These are phyloP conservation scores for Aleiodes leptofemur DNA, from an alignment of 2,888 invertebrate species.

Conservation along the genomic window DNA sequence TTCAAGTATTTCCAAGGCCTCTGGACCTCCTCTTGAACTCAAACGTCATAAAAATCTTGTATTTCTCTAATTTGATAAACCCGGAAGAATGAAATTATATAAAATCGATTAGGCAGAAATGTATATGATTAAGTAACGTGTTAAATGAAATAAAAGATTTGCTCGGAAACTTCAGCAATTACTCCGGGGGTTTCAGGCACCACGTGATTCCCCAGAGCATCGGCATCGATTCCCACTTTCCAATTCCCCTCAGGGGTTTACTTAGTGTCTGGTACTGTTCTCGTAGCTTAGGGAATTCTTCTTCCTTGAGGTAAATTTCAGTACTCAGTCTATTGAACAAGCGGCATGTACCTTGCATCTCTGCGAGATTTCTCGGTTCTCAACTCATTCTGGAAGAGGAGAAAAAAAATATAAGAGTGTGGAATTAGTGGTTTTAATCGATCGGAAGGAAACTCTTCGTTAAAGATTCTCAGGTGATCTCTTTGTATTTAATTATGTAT, in stretches of 20 bases:
- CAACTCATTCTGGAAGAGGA: constrained; percentile 76
- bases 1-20: constrained; percentile 82
- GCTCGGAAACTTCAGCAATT: constrained; percentile 14
- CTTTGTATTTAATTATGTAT: too few relatives aligned
- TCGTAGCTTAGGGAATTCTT: constrained; percentile 84
- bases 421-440: too few relatives aligned
- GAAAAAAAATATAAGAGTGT: too few relatives aligned
- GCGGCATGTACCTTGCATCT: constrained; percentile 82
- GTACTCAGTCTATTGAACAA: constrained; percentile 82
- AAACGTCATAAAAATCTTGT: constrained; percentile 83
- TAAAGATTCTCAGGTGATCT: too few relatives aligned
- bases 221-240: constrained; percentile 32
- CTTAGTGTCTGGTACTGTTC: constrained; percentile 85
- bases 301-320: constrained; percentile 81
- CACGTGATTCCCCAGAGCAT: constrained; percentile 32
- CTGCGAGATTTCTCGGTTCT: constrained; percentile 85
- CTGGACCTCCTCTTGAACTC: constrained; percentile 79
- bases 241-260: constrained; percentile 64
- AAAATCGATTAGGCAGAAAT: too few relatives aligned
- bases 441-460: too few relatives aligned
- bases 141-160: too few relatives aligned
- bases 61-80: constrained; percentile 77
- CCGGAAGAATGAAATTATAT: too few relatives aligned
- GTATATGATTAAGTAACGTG: too few relatives aligned
- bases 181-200: constrained; percentile 38